These are phyloP conservation scores for Galago senegalensis DNA, from an alignment of 2,797 vertebrate genomes.

Conservation along the genomic window DNA sequence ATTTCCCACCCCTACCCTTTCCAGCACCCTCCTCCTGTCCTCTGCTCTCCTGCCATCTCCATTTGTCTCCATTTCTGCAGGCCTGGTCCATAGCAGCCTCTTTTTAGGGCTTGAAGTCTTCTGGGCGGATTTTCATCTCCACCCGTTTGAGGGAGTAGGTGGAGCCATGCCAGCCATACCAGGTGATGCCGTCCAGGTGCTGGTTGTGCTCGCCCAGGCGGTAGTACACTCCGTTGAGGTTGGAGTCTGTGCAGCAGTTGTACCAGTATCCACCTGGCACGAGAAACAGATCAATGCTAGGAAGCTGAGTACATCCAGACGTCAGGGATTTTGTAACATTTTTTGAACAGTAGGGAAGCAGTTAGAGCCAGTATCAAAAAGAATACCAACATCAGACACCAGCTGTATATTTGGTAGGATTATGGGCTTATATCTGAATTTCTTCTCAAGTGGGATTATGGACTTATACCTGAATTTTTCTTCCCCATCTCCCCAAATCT, in stretches of 20 bases:
- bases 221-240: conserved; percentile 96
- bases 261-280: conserved; percentile 98
- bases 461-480: neutral
- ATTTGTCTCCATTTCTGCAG: fast-evolving
- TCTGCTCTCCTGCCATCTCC: neutral
- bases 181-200: conserved; percentile 96
- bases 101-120: conserved; percentile 92
- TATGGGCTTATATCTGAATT: too few species aligned
- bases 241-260: conserved; percentile 99
- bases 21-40: neutral
- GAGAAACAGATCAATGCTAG: neutral
- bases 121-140: conserved; percentile 98
- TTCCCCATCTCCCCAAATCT: fast-evolving
- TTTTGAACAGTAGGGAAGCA: neutral
- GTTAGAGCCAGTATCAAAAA: neutral
- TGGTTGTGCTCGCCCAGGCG: conserved; percentile 94
- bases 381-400: neutral
- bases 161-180: conserved; percentile 98
- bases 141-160: conserved; percentile 96
- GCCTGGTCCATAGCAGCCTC: conserved; percentile 20
- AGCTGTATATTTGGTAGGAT: neutral
- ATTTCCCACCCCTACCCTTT: neutral
- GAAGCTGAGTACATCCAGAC: neutral
- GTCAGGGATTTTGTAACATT: neutral
- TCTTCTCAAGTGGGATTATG: neutral